Conservation (phyloP, 1,140 invertebrate genomes). For the Drosophila mojavensis region DNA sequence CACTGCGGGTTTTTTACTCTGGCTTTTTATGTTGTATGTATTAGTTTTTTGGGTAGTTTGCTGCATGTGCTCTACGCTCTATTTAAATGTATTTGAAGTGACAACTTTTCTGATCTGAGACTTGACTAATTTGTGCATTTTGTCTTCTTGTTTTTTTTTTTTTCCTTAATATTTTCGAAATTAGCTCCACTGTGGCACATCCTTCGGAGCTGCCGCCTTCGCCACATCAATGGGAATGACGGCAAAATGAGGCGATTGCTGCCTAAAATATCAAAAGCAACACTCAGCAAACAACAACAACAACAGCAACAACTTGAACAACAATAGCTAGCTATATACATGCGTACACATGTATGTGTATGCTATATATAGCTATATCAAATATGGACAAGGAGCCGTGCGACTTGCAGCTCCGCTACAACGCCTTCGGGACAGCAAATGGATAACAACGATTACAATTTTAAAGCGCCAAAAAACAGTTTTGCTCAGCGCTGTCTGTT, state of each 20-base stretch:
- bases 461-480: constrained; percentile 51
- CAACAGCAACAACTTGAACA: constrained; percentile 27
- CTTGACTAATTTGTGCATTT: constrained; percentile 1
- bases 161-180: background rate
- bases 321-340: background rate
- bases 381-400: constrained; percentile 9
- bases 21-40: constrained; percentile 27
- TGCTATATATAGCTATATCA: background rate
- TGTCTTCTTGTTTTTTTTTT: constrained; percentile 3
- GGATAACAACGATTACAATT: constrained; percentile 62
- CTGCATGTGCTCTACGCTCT: constrained; percentile 35
- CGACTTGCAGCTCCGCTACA: constrained; percentile 12
- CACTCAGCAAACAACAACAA: constrained; percentile 45
- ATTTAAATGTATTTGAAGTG: constrained; percentile 8
- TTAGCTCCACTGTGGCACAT: constrained; percentile 96
- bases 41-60: constrained; percentile 21
- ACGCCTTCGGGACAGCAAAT: background rate
- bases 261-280: constrained; percentile 80
- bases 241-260: constrained; percentile 84
- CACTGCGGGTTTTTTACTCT: constrained; percentile 8
- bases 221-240: constrained; percentile 98
- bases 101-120: background rate
- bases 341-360: background rate
- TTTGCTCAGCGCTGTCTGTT: constrained; percentile 46
- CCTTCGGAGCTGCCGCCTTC: constrained; percentile 98